Percentiles rank a stretch among this genome's conserved stretches.
phyloP scores from a whole-genome alignment of 1,140 invertebrate genomes.

The Aphelenchoides fujianensis region DNA sequence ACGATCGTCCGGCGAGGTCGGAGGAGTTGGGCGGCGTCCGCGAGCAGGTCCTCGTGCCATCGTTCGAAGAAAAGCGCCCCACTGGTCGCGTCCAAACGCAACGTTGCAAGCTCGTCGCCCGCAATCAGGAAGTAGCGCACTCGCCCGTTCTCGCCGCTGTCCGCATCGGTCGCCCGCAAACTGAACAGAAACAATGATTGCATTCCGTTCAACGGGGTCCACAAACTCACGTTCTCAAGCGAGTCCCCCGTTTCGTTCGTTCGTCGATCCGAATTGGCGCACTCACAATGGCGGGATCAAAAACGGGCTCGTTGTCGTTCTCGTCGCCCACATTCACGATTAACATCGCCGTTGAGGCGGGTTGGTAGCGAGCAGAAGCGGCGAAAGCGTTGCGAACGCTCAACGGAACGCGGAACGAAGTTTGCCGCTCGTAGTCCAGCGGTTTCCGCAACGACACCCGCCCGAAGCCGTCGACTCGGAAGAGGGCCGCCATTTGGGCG shows the following conservation, averaged over 20 bases:
- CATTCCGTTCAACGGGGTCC: not conserved
- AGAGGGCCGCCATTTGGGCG: slow-evolving; percentile 8
- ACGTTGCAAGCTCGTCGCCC: slow-evolving; percentile 34
- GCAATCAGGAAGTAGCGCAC: slow-evolving; percentile 32
- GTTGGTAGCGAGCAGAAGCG: not conserved
- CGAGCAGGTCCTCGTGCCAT: slow-evolving; percentile 39
- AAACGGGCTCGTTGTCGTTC: slow-evolving; percentile 47
- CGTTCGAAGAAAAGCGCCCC: slow-evolving; percentile 35
- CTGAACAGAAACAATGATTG: slow-evolving; percentile 21
- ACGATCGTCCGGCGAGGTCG: slow-evolving; percentile 1
- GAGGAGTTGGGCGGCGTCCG: not conserved
- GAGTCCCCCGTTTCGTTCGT: slow-evolving; percentile 24
- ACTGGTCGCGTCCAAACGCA: slow-evolving; percentile 22
- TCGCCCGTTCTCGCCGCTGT: slow-evolving; percentile 29
- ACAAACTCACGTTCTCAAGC: slow-evolving; percentile 28
- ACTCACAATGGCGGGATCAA: slow-evolving; percentile 22
- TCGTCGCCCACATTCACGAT: slow-evolving; percentile 18
- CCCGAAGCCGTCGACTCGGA: not conserved
- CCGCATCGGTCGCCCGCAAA: slow-evolving; percentile 22
- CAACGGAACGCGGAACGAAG: not conserved
- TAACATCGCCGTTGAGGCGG: not conserved
- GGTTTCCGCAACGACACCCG: not conserved
- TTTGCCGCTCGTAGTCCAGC: slow-evolving; percentile 9
- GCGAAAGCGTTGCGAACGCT: not conserved
- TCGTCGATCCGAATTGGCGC: slow-evolving; percentile 21